Evolutionary conservation across 2,888 invertebrate genomes (phyloP).

Genomic region (Zhengitettix transpicula): DNA sequence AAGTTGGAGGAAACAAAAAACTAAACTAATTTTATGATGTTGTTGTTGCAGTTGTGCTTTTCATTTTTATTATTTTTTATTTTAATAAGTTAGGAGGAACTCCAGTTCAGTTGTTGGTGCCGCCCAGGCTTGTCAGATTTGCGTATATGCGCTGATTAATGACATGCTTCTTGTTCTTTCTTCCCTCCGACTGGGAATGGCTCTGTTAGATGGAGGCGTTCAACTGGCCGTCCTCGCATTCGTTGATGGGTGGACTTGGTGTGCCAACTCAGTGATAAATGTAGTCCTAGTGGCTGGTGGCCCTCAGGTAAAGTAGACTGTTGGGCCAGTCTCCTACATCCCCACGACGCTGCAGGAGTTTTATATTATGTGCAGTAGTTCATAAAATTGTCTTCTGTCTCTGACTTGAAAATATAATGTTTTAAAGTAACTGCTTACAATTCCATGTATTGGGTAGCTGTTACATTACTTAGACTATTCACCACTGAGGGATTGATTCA

Average conservation of each 20-base stretch:
- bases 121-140: not conserved
- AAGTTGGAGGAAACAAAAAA: no score
- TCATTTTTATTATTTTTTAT: not conserved
- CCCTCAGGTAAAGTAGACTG: slow-evolving; percentile 29
- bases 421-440: no score
- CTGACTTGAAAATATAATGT: no score
- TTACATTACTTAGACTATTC: no score
- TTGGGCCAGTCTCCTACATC: slow-evolving; percentile 25
- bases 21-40: no score
- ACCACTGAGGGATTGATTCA: no score
- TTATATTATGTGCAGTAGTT: no score
- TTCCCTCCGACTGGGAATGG: slow-evolving; percentile 10
- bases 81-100: not conserved
- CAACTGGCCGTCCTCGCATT: not conserved
- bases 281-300: slow-evolving; percentile 10
- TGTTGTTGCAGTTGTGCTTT: no score
- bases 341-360: slow-evolving; percentile 17
- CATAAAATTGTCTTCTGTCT: no score
- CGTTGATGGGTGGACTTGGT: not conserved
- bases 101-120: not conserved
- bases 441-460: no score
- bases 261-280: slow-evolving; percentile 2
- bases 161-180: slow-evolving; percentile 8
- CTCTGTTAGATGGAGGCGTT: slow-evolving; percentile 12
- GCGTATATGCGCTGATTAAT: slow-evolving; percentile 4